A percentile compares a stretch with the other conserved stretches of the same genome.
Conservation (phyloP, 2,797 vertebrate genomes). For the Heliangelus exortis region DNA sequence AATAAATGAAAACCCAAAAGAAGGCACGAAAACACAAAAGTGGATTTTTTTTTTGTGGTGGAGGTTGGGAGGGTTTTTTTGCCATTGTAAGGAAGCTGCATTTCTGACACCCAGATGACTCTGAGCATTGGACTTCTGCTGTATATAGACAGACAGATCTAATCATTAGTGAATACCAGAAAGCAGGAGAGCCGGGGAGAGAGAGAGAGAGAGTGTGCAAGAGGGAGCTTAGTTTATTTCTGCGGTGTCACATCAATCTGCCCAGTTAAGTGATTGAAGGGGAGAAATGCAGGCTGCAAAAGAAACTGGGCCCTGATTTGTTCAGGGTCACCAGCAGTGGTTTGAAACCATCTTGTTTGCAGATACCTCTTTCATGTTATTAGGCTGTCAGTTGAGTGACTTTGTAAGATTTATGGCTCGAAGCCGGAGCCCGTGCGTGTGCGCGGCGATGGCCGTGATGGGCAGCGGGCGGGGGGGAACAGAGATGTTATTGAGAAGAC, state of each 20-base stretch:
- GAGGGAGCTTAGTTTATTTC: slow-evolving; percentile 63
- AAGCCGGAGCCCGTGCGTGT: slow-evolving; percentile 50
- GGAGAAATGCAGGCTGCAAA: slow-evolving; percentile 62
- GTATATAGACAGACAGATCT: slow-evolving; percentile 36
- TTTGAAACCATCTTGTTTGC: slow-evolving; percentile 81
- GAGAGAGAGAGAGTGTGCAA: neutral
- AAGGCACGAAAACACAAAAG: fast-evolving
- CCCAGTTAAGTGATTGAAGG: slow-evolving; percentile 76
- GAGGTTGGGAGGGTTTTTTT: neutral
- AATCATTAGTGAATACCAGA: slow-evolving; percentile 42
- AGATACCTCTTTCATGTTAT: slow-evolving; percentile 79
- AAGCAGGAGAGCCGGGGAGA: slow-evolving; percentile 11
- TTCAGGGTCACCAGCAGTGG: slow-evolving; percentile 78
- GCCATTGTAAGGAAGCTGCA: neutral
- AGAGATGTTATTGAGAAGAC: neutral
- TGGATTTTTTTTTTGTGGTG: too few species aligned
- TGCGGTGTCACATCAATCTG: slow-evolving; percentile 72
- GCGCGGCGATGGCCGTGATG: neutral
- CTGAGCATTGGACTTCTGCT: slow-evolving; percentile 5
- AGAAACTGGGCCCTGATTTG: slow-evolving; percentile 77
- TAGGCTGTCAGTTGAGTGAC: slow-evolving; percentile 75
- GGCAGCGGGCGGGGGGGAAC: neutral
- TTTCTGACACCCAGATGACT: neutral
- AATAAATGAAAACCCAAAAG: neutral
- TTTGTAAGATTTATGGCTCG: slow-evolving; percentile 75